These are phyloP conservation scores for Drosophila helvetica DNA, from an alignment of 2,888 invertebrate species.

Conservation along the genomic window DNA sequence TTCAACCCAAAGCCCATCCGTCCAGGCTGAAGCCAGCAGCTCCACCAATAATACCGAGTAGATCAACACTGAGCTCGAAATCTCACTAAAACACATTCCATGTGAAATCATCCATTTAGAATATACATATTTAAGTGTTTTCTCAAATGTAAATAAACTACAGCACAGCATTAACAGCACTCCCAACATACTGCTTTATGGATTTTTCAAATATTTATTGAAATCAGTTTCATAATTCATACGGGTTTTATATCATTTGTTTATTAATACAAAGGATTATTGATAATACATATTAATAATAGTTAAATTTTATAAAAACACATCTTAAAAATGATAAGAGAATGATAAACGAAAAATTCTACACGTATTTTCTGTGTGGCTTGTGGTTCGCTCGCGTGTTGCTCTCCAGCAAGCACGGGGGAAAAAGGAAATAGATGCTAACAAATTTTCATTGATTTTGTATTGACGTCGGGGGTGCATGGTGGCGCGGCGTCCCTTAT, in stretches of 20 bases:
- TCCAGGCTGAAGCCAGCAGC: slow-evolving; percentile 59
- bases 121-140: slow-evolving; percentile 57
- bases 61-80: slow-evolving; percentile 11
- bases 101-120: slow-evolving; percentile 43
- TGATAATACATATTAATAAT: slow-evolving; percentile 76
- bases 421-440: slow-evolving; percentile 23
- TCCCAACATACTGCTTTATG: slow-evolving; percentile 17
- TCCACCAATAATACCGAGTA: slow-evolving; percentile 48
- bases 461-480: slow-evolving; percentile 2
- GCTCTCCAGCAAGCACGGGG: slow-evolving; percentile 21
- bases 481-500: neutral
- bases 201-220: slow-evolving; percentile 75
- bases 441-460: slow-evolving; percentile 25
- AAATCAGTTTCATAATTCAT: slow-evolving; percentile 75
- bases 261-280: slow-evolving; percentile 78
- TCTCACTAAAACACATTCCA: slow-evolving; percentile 54
- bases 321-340: slow-evolving; percentile 64
- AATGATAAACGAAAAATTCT: slow-evolving; percentile 42
- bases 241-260: slow-evolving; percentile 60
- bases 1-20: slow-evolving; percentile 52
- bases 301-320: slow-evolving; percentile 70
- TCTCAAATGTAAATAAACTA: slow-evolving; percentile 52
- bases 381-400: slow-evolving; percentile 27
- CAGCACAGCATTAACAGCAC: slow-evolving; percentile 8
- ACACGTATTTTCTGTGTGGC: slow-evolving; percentile 12